Base-by-base conservation (phyloP, 2,113 vertebrate species). In the Mustela lutreola region DNA sequence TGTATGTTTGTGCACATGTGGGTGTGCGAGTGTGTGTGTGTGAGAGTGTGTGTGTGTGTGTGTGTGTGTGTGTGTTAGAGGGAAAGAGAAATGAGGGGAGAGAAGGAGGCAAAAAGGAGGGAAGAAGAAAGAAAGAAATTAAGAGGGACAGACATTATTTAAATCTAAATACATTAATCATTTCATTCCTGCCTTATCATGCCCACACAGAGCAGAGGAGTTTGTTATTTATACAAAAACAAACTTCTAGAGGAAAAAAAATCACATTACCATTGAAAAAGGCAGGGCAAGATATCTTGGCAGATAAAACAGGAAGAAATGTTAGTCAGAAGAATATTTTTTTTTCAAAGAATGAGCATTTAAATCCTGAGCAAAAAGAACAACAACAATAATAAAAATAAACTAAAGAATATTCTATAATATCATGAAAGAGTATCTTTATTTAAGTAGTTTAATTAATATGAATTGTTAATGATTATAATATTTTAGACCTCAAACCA, bases 51-150 rank as follows among this genome's bases (percentile, higher is more conserved):
- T 31, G 0, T 62, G 9, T 4, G 31, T 9, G 39, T 42, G 36
- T n/a, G 79, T 58, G 42, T 67, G 1, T 21, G 9, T 31, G 0
- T 62, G 9, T 4, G 31, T 9, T 62, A 28, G 19, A 42, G 22
- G 7, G 26, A 60, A 3, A 11, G 33, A 45, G 1, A 3, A 19
- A 45, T 9, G 11, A 5, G 58, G 1, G 24, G 1, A 73, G 24
- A 10, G 11, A 50, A 2, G 1, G 7, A 76, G 4, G 53, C 16
- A 5, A 12, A 10, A 84, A 45, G 73, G 16, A 12, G 2, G 24
- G 31, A 26, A 11, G 15, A 1, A 33, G 22, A 36, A 1, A 36
- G 15, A 84, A 18, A 11, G 15, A 67, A 90, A 76, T 42, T 84
- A 79, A 70, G 65, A 75, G 36, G 89, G 22, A 62, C 0, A 39